These are phyloP conservation scores for Rhodeus uyekii DNA, from an alignment of 2,797 vertebrate species.

Conservation along the genomic window DNA sequence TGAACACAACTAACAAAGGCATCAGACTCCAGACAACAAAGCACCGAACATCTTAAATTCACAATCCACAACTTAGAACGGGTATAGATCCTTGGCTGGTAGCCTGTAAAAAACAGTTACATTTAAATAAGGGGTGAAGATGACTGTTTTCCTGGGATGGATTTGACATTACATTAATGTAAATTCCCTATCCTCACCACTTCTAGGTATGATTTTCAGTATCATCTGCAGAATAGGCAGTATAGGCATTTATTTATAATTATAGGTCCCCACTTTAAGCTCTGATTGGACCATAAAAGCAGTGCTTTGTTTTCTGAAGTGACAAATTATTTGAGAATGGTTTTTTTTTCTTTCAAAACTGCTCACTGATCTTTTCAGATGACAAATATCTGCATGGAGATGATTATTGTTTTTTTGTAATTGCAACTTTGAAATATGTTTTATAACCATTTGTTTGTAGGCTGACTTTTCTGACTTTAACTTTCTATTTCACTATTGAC, in stretches of 20 bases:
- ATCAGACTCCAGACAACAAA: too few species aligned
- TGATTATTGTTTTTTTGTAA: not conserved
- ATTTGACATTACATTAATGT: not conserved
- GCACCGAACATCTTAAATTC: too few species aligned
- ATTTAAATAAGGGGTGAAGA: too few species aligned
- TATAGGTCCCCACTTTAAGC: not conserved
- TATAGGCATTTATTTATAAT: not conserved
- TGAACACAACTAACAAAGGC: too few species aligned
- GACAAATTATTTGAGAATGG: not conserved
- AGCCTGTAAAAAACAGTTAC: too few species aligned
- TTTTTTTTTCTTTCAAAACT: not conserved
- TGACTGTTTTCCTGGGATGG: not conserved
- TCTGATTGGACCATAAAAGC: not conserved
- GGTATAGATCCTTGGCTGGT: not conserved
- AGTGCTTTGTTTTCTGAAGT: not conserved
- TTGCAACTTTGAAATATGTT: too few species aligned
- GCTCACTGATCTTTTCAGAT: not conserved
- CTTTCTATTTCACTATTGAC: too few species aligned
- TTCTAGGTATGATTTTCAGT: not conserved
- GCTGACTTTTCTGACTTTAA: too few species aligned
- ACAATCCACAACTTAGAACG: too few species aligned
- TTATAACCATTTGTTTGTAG: too few species aligned
- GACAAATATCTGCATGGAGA: not conserved
- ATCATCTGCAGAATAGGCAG: too few species aligned
- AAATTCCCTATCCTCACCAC: not conserved